These are phyloP conservation scores for Glaucomys volans DNA, from an alignment of 2,113 vertebrate genomes.

Conservation along the genomic window DNA sequence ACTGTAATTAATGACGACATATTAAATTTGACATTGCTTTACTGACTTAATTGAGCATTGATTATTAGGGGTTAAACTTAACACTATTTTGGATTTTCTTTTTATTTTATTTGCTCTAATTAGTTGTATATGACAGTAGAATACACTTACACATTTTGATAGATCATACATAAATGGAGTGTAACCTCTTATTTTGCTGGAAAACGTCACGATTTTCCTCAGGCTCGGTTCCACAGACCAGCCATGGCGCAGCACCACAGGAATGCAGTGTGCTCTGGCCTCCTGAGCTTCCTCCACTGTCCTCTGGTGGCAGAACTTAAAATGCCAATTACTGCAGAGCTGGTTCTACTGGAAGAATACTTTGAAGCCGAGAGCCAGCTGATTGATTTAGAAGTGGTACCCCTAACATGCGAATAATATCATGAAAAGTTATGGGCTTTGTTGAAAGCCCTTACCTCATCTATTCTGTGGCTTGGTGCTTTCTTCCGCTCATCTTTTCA, in stretches of 20 bases:
- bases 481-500: background rate
- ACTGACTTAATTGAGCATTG: background rate
- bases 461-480: background rate
- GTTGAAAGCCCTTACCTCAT: background rate
- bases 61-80: background rate
- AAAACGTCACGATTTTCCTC: background rate
- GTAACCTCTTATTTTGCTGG: too few relatives aligned
- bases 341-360: too few relatives aligned
- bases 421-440: background rate
- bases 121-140: too few relatives aligned
- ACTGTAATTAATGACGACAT: background rate
- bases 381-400: background rate
- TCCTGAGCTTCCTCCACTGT: too few relatives aligned
- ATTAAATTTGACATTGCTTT: background rate
- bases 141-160: too few relatives aligned
- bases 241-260: background rate
- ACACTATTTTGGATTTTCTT: background rate
- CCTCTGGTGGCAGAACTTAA: too few relatives aligned
- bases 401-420: background rate
- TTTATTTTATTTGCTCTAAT: too few relatives aligned
- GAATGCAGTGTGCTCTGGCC: too few relatives aligned
- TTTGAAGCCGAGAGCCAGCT: background rate
- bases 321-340: background rate
- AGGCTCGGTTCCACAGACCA: rapidly evolving
- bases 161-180: too few relatives aligned